Evolutionary conservation across 2,113 vertebrate species (phyloP).

Genomic region (Nettapus auritus): DNA sequence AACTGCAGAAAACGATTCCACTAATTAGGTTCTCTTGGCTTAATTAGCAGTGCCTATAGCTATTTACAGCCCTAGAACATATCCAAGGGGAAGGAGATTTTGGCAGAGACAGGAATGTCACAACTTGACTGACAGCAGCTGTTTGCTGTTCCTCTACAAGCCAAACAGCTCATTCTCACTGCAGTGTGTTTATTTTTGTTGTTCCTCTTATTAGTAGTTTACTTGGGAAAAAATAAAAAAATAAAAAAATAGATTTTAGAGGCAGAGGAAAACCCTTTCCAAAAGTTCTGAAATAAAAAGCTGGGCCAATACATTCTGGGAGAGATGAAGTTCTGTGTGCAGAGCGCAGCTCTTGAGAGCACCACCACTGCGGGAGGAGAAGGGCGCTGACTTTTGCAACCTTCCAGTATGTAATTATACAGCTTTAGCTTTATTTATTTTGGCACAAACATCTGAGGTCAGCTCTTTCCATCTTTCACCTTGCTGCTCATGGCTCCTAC

Average conservation of each 20-base stretch:
- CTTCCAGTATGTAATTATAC: not conserved
- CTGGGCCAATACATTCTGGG: not conserved
- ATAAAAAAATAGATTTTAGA: not conserved
- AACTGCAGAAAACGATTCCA: constrained; percentile 20
- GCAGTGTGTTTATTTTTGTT: not conserved
- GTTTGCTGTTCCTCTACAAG: not conserved
- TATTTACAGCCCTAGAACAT: constrained; percentile 30
- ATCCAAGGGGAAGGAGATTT: constrained; percentile 21
- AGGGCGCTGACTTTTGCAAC: not conserved
- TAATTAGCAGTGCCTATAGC: constrained; percentile 52
- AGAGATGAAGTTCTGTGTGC: not conserved
- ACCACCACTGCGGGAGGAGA: not conserved
- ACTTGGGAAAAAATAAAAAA: not conserved
- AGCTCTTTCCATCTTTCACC: not conserved
- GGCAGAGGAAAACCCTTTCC: not conserved
- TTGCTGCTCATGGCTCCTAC: not conserved
- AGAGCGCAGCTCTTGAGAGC: not conserved
- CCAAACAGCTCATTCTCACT: not conserved
- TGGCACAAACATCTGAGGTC: not conserved
- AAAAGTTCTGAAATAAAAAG: not conserved
- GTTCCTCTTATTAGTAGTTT: not conserved
- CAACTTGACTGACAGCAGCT: constrained; percentile 26
- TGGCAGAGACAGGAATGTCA: constrained; percentile 12
- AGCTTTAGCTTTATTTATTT: not conserved
- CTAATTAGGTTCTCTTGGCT: constrained; percentile 57